Percentiles rank a stretch among this genome's conserved stretches.
Evolutionary conservation across 1,140 invertebrate species (phyloP).

Genomic region (Anastrepha obliqua): DNA sequence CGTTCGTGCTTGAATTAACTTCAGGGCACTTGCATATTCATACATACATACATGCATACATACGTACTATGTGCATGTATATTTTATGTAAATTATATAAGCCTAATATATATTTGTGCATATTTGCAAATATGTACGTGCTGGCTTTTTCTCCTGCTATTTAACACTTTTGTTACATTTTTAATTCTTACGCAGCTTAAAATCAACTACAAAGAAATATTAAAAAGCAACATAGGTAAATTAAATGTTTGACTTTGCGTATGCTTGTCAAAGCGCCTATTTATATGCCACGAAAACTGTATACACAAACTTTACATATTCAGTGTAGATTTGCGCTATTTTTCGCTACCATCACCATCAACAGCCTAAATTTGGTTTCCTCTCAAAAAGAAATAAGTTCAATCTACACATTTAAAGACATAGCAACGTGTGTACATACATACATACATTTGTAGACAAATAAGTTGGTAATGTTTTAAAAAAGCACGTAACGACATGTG

Average conservation of each 20-base stretch:
- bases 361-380: background rate
- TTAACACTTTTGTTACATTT: background rate
- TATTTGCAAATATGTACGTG: too few species aligned
- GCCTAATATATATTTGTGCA: too few species aligned
- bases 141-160: too few species aligned
- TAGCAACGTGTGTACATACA: background rate
- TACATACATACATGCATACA: background rate
- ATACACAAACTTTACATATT: background rate
- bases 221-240: too few species aligned
- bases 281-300: background rate
- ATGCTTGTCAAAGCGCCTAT: slow-evolving; percentile 1
- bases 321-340: background rate
- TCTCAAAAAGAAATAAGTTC: background rate
- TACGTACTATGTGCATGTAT: background rate
- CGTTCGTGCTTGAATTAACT: background rate
- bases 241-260: background rate
- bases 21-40: too few species aligned
- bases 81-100: too few species aligned
- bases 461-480: background rate
- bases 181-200: background rate
- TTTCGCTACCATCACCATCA: background rate
- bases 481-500: background rate
- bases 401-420: background rate
- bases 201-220: background rate
- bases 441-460: background rate